Base-by-base conservation (phyloP, 2,797 vertebrate genomes). In the Luscinia megarhynchos region DNA sequence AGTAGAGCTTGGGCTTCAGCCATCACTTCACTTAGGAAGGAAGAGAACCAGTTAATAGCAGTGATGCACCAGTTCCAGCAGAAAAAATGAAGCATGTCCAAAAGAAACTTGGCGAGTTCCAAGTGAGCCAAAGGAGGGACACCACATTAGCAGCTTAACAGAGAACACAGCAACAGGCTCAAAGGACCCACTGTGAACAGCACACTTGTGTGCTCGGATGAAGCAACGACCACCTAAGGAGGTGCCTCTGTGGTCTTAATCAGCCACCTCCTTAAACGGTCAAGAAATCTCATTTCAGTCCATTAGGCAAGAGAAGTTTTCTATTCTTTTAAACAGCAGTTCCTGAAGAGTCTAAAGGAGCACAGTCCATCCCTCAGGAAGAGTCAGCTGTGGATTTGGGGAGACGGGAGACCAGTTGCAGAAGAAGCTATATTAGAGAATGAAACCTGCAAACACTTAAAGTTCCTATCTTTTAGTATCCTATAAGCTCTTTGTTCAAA, bases 61-160 rank as follows among this genome's bases (percentile, higher is more conserved):
- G 93, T 90, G 96, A 98, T 97, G 96, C 97, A 95, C 94, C 95
- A 96, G 95, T 97, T 98, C 97, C 96, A 97, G 83, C 92, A 96
- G 94, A 96, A 97, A 90, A 96, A 97, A 80, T 83, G 94, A 97
- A 88, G 94, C 90, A 91, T 66, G 90, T 97, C 97, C 97, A 98
- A 98, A 95, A 98, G 97, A 98, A 98, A 98, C 97, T 97, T 96
- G 5, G 7, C 13, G 82, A 96, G 94, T 98, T 98, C 97, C 98
- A 98, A 98, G 96, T 91, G 95, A 98, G 97, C 96, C 97, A 97
- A 97, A 97, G 95, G 94, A 98, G 94, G 96, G 95, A 97, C 96
- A 97, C 96, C 97, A 98, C 97, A 98, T 97, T 93, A 97, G 96
- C 94, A 96, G 68, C 96, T 96, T 95, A 96, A 96, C 95, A 97